Percentiles rank a stretch among this genome's conserved stretches.
Evolutionary conservation across 2,888 invertebrate species (phyloP).

Genomic region (Sepiola atlantica): DNA sequence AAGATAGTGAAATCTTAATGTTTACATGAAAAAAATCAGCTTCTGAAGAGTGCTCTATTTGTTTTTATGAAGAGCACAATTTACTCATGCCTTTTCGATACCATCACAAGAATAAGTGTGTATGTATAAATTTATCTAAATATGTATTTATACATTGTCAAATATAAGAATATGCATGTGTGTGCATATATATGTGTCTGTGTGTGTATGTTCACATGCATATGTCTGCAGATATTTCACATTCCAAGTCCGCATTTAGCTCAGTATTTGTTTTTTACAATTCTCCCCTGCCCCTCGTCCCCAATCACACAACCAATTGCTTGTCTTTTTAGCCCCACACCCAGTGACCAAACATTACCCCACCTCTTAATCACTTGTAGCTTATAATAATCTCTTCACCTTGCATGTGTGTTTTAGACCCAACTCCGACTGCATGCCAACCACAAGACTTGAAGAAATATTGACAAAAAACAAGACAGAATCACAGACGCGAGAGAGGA

Average conservation of each 20-base stretch:
- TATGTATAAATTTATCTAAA: too few relatives aligned
- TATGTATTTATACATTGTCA: not conserved
- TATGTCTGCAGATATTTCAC: too few relatives aligned
- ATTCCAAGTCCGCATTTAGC: not conserved
- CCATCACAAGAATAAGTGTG: too few relatives aligned
- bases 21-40: too few relatives aligned
- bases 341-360: not conserved
- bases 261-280: not conserved
- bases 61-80: too few relatives aligned
- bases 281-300: not conserved
- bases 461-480: not conserved
- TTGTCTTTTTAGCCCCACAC: not conserved
- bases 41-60: too few relatives aligned
- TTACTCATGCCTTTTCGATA: too few relatives aligned
- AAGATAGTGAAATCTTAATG: too few relatives aligned
- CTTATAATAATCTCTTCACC: not conserved
- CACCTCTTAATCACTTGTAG: not conserved
- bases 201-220: too few relatives aligned
- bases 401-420: slow-evolving; percentile 32
- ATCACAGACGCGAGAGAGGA: not conserved
- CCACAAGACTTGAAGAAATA: not conserved
- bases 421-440: not conserved
- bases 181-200: not conserved
- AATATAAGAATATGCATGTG: not conserved
- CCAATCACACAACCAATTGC: too few relatives aligned